phyloP scores from a whole-genome alignment of 1,140 invertebrate genomes.

The Muscidifurax raptorellus region DNA sequence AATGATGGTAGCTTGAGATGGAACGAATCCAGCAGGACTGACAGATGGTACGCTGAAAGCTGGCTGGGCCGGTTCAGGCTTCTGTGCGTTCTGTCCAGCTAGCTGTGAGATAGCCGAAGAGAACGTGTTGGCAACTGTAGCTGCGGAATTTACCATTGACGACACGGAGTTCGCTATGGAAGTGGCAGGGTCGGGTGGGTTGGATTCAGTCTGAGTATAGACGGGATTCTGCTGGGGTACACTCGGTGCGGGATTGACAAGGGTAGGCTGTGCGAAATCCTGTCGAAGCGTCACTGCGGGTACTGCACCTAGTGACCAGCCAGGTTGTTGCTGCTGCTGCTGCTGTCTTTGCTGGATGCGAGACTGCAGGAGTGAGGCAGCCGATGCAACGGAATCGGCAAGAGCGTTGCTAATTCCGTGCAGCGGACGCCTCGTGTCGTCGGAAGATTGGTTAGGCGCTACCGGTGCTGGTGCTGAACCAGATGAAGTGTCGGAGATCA shows the following conservation, averaged over 20 bases:
- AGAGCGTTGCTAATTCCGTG: neutral
- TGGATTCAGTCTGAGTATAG: neutral
- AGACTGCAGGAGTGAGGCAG: neutral
- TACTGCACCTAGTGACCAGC: no score
- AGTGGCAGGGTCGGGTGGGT: neutral
- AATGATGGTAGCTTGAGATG: neutral
- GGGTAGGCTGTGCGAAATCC: neutral
- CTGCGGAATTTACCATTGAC: constrained; percentile 19
- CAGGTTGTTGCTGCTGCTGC: neutral
- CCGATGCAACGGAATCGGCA: neutral
- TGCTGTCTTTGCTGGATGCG: neutral
- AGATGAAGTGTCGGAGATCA: neutral
- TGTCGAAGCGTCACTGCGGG: no score
- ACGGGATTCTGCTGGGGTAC: neutral
- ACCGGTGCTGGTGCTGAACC: neutral
- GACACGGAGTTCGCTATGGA: constrained; percentile 3
- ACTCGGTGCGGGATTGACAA: neutral
- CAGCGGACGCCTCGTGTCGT: neutral
- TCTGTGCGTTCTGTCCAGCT: neutral
- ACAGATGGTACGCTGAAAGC: neutral
- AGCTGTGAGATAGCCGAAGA: constrained; percentile 5
- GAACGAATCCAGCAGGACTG: neutral
- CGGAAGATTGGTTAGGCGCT: neutral
- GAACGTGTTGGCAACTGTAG: constrained; percentile 8
- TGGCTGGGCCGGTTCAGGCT: neutral